Evolutionary conservation across 2,888 invertebrate genomes (phyloP).

Genomic region (Sipha maydis): DNA sequence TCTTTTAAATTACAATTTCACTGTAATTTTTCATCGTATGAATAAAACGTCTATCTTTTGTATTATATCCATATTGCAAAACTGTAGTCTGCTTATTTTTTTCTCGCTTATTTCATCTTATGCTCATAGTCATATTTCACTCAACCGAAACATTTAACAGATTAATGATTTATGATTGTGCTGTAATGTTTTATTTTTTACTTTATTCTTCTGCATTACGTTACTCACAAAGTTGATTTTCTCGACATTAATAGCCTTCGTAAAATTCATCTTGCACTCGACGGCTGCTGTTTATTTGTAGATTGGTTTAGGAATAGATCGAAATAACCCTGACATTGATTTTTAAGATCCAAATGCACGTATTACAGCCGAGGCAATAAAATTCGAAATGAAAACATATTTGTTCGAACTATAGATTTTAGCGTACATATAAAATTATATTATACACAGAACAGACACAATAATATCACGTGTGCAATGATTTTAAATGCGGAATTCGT

Average conservation of each 20-base stretch:
- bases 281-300: not conserved
- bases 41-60: not conserved
- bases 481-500: not conserved
- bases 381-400: not conserved
- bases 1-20: not conserved
- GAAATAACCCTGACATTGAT: not conserved
- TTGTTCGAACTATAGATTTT: no score
- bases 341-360: not conserved
- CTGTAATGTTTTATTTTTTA: not conserved
- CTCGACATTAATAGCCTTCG: conserved; percentile 8
- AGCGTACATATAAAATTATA: no score
- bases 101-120: not conserved
- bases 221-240: not conserved
- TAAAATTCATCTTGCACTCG: not conserved
- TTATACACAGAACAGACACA: no score
- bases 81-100: not conserved
- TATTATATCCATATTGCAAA: not conserved
- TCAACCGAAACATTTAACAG: not conserved
- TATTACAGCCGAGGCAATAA: not conserved
- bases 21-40: conserved; percentile 5
- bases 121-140: conserved; percentile 4
- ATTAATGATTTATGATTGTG: conserved; percentile 20
- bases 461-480: not conserved
- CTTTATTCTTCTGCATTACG: not conserved
- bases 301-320: not conserved